Base-by-base conservation (phyloP, 2,113 vertebrate genomes). In the Marmota monax region DNA sequence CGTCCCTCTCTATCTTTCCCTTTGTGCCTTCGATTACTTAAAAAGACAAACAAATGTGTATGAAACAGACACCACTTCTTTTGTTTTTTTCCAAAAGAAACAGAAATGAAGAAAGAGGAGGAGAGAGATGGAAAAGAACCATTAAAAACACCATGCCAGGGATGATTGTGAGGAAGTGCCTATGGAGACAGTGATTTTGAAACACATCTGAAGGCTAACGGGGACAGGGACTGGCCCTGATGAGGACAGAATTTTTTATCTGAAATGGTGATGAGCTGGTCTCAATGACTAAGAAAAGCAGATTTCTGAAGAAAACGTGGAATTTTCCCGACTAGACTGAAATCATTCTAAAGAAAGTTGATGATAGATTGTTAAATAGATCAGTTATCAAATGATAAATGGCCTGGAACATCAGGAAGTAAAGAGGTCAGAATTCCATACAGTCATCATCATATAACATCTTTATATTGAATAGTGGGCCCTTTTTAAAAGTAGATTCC, bases 11-110 rank as follows among this genome's bases (percentile, higher is more conserved):
- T 90, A 53, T 92, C 82, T 98, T 90, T 86, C 45, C 63, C 78
- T 97, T 73, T 96, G 94, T 94, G 95, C 96, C 90, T 97, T 88
- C 27, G 8, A 83, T 97, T 96, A 95, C 32, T 77, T 85, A 69
- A 82, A 98, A 98, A 97, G 96, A 97, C 88, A 70, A 96, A 96
- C 86, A 90, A 63, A 90, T 48, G 65, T 58, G n/a, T 79, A 48
- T 93, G 69, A 97, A 98, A 98, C 94, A 74, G 95, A 95, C n/a
- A 76, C 77, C 58, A 2, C 29, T 58, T 17, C 37, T 97, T 96
- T 82, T 95, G 37, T 77, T 96, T 97, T 42, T 45, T 92, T 88
- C 70, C 1, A 95, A 88, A 65, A 82, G 69, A 90, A 77, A 95
- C 63, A 89, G 69, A 83, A 96, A 93, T 51, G 76, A 51, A 14